phyloP scores from a whole-genome alignment of 2,888 invertebrate genomes.

The Xanthia icteritia region DNA sequence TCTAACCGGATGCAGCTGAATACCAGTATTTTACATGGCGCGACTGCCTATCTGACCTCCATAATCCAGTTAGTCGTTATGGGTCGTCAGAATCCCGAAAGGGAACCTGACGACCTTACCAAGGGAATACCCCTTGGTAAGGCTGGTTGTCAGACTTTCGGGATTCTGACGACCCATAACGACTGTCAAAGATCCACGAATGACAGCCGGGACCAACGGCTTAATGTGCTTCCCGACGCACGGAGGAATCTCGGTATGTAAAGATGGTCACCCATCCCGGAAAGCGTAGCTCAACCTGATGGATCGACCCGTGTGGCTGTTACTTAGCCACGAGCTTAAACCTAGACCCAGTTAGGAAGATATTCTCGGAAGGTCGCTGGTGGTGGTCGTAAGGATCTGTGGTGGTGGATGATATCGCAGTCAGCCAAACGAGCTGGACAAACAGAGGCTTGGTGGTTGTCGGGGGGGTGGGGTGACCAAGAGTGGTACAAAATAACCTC shows the following conservation, averaged over 20 bases:
- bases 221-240: neutral
- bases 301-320: neutral
- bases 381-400: conserved; percentile 34
- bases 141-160: neutral
- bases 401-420: conserved; percentile 22
- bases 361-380: conserved; percentile 35
- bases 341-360: conserved; percentile 26
- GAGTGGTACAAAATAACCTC: neutral
- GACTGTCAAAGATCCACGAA: neutral
- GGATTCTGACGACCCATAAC: neutral
- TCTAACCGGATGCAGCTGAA: too few relatives aligned
- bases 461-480: conserved; percentile 1
- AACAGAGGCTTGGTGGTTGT: conserved; percentile 42
- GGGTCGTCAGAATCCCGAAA: too few relatives aligned
- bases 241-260: neutral
- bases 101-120: too few relatives aligned
- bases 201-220: neutral
- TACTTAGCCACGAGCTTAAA: conserved; percentile 1
- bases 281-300: neutral
- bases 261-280: neutral
- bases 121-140: neutral
- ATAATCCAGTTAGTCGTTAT: too few relatives aligned
- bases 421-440: conserved; percentile 36
- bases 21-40: too few relatives aligned
- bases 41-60: too few relatives aligned